phyloP scores from a whole-genome alignment of 2,888 invertebrate genomes.

The Zaprionus lineosus region DNA sequence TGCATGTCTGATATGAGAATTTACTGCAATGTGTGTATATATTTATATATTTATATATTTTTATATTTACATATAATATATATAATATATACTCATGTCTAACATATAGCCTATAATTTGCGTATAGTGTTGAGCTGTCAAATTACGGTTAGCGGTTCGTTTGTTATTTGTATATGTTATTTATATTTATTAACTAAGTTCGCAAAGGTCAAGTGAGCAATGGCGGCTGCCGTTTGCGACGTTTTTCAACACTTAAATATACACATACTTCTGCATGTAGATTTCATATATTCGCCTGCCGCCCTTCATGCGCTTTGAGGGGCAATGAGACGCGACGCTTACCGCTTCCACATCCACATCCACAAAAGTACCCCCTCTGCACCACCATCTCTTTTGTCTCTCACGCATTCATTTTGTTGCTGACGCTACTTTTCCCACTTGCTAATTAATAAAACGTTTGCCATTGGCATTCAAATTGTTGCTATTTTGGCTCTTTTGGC shows the following conservation, averaged over 20 bases:
- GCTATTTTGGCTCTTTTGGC: constrained; percentile 13
- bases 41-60: constrained; percentile 7
- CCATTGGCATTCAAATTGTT: constrained; percentile 33
- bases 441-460: constrained; percentile 40
- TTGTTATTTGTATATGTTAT: constrained; percentile 26
- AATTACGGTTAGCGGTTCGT: constrained; percentile 16
- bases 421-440: constrained; percentile 9
- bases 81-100: background rate
- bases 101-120: constrained; percentile 17
- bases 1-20: no score
- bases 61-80: constrained; percentile 9
- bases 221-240: constrained; percentile 51
- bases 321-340: no score
- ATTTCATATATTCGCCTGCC: no score
- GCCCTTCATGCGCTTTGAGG: constrained; percentile 18
- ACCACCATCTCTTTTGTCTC: background rate
- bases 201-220: constrained; percentile 67
- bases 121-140: constrained; percentile 45
- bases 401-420: background rate
- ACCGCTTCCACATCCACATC: no score
- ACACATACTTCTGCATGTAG: constrained; percentile 7
- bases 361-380: background rate
- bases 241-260: constrained; percentile 50
- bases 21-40: constrained; percentile 1
- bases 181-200: constrained; percentile 64